These are phyloP conservation scores for Lycocorax pyrrhopterus DNA, from an alignment of 2,113 vertebrate genomes.

Conservation along the genomic window DNA sequence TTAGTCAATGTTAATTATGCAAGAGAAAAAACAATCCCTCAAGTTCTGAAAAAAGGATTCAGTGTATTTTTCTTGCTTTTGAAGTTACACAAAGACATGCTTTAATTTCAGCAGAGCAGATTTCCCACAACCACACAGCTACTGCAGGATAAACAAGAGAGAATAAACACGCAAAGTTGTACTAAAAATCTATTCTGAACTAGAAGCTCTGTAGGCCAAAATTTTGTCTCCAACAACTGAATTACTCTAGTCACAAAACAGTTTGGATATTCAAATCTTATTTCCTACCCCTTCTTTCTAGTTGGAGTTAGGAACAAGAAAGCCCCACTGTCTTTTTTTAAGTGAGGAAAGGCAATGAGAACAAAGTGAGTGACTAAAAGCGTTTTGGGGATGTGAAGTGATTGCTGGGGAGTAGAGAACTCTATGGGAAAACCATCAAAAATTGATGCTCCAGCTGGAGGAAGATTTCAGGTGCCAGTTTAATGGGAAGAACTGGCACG, in stretches of 20 bases:
- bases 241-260: background rate
- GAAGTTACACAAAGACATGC: background rate
- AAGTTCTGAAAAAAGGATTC: background rate
- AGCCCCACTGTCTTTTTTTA: background rate
- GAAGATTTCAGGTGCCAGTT: background rate
- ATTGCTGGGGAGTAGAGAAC: background rate
- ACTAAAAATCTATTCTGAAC: background rate
- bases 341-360: background rate
- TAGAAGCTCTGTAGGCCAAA: background rate
- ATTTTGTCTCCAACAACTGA: background rate
- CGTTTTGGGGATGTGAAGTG: background rate
- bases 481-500: background rate
- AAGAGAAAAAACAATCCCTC: background rate
- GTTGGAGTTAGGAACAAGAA: background rate
- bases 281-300: background rate
- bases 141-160: background rate
- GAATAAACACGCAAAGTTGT: background rate
- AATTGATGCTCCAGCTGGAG: background rate
- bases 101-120: background rate
- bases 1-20: background rate
- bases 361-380: background rate
- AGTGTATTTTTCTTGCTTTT: slow-evolving; percentile 24
- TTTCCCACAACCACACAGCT: slow-evolving; percentile 21
- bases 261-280: background rate
- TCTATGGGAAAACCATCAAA: background rate